Evolutionary conservation across 1,140 invertebrate genomes (phyloP), one percentile per base, ranked within the genome.

Genomic region (Aphis craccivora): DNA sequence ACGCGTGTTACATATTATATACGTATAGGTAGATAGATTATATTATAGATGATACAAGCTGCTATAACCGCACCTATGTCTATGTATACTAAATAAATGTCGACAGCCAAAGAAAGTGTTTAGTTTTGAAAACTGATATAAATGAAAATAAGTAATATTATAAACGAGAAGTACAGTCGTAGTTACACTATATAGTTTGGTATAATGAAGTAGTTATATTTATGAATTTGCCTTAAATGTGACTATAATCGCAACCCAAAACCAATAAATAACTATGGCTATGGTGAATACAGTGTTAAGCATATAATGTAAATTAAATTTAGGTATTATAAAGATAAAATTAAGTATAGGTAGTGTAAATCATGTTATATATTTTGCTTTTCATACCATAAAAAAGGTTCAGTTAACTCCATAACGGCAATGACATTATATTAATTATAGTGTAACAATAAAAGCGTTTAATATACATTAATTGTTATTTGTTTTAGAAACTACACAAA

Each of bases 71-170:
- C 87, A 20, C n/a, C n/a, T 53, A 83, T 83, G 22, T 37, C 20
- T 81, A 88, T 88, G 2, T 88, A 18, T 51, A 88, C 87, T 88
- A 51, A 88, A 53, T 53, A 88, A 88, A 88, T 23, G 18, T 30
- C 22, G 4, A 88, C n/a, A 51, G n/a, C 87, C 30, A 88, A 53
- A 88, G 37, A 88, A 35, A 45, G 35, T 35, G 25, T 23, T 53
- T 37, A 84, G 37, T 40, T 84, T 84, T 43, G 23, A 84, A 40
- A 40, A 40, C 60, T 23, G 22, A 40, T 37, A 37, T 83, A 9
- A 83, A 40, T 22, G 37, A 25, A 84, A 43, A 84, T 9, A 40
- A 84, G 37, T 37, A 22, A 83, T 37, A 40, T 84, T 84, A 25
- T 40, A 25, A 76, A 76, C 14, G 37, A 40, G 40, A 84, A 84